phyloP scores from a whole-genome alignment of 1,140 invertebrate genomes.

The Ooceraea biroi region DNA sequence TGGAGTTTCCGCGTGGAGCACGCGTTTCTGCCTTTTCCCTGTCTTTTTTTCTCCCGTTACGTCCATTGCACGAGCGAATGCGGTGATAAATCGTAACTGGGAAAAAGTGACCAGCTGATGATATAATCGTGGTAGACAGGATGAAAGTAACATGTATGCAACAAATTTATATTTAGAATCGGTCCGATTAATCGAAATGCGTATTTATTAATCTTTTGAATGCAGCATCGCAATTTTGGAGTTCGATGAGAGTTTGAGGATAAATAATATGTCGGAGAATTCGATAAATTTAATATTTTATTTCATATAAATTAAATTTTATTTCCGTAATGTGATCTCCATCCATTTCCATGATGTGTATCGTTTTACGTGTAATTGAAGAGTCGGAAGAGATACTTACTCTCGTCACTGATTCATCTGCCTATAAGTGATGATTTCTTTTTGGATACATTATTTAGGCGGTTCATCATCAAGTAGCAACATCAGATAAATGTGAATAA shows the following conservation, averaged over 20 bases:
- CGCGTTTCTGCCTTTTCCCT: background rate
- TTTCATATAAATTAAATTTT: too few relatives aligned
- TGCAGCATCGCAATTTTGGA: background rate
- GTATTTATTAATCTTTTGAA: conserved; percentile 4
- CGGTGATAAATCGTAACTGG: background rate
- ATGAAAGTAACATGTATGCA: background rate
- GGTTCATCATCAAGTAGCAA: too few relatives aligned
- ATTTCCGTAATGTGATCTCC: background rate
- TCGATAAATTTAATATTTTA: background rate
- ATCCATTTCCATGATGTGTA: too few relatives aligned
- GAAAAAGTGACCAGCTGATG: background rate
- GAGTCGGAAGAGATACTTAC: too few relatives aligned
- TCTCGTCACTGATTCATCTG: too few relatives aligned
- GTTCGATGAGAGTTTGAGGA: background rate
- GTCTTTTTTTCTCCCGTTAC: too few relatives aligned
- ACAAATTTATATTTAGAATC: background rate
- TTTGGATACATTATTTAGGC: too few relatives aligned
- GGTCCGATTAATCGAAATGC: background rate
- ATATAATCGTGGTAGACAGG: background rate
- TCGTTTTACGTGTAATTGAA: too few relatives aligned
- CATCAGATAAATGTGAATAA: too few relatives aligned
- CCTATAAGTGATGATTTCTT: too few relatives aligned
- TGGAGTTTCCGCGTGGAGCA: conserved; percentile 7
- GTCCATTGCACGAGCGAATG: background rate
- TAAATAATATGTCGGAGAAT: background rate